Evolutionary conservation across 2,888 invertebrate species (phyloP).

Genomic region (Eupithecia vulgata): DNA sequence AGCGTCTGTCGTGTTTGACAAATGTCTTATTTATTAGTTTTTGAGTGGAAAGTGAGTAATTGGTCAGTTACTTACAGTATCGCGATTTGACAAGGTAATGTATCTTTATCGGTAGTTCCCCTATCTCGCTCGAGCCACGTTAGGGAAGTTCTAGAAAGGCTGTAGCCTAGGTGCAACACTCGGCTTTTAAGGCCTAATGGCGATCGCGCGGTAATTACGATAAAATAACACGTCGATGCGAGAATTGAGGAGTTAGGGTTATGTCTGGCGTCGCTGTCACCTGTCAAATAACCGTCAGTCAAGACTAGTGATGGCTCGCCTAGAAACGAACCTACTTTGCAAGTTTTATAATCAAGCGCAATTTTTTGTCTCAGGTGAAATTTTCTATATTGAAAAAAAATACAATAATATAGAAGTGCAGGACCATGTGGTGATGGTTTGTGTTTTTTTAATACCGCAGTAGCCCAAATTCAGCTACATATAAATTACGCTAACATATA

Average conservation of each 20-base stretch:
- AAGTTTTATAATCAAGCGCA: no score
- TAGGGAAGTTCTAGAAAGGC: slow-evolving; percentile 6
- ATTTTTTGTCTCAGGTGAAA: no score
- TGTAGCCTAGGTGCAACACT: not conserved
- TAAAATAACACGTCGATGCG: not conserved
- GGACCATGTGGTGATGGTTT: no score
- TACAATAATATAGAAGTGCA: no score
- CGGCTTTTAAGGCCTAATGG: not conserved
- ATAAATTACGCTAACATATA: no score
- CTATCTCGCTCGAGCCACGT: not conserved
- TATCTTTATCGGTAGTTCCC: not conserved
- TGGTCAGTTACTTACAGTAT: not conserved
- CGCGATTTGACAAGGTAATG: not conserved
- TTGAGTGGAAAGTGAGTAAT: not conserved
- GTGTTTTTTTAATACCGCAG: no score
- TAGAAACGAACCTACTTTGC: no score
- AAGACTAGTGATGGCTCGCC: no score
- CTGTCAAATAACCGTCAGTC: not conserved
- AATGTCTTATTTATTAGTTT: not conserved
- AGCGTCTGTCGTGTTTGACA: not conserved
- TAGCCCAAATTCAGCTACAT: no score
- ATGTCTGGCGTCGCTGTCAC: not conserved
- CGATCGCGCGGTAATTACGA: not conserved
- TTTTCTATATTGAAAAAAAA: no score
- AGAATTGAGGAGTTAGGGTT: not conserved